A percentile compares a stretch with the other conserved stretches of the same genome.
These are phyloP conservation scores for Scaeva pyrastri DNA, from an alignment of 2,888 invertebrate genomes.

Conservation along the genomic window DNA sequence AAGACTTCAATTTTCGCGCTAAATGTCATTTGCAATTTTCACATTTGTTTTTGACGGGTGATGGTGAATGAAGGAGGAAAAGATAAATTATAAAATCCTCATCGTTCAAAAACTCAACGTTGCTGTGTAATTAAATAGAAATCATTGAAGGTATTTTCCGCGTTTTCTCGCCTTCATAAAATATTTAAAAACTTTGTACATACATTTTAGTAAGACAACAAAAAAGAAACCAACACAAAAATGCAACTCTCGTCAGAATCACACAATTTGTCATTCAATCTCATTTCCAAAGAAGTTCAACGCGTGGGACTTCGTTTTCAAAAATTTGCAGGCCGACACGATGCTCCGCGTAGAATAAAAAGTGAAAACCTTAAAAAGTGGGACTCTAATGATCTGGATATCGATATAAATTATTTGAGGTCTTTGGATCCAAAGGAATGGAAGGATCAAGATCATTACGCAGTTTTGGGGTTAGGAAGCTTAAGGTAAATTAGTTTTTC, in stretches of 20 bases:
- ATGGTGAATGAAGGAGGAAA: conserved; percentile 26
- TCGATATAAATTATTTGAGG: conserved; percentile 92
- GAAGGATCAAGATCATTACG: conserved; percentile 99
- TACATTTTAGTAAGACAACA: conserved; percentile 29
- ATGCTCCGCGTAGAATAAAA: conserved; percentile 47
- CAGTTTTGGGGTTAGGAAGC: conserved; percentile 94
- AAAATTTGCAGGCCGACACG: conserved; percentile 56
- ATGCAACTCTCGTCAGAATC: conserved; percentile 46
- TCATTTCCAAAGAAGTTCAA: conserved; percentile 60
- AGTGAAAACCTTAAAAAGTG: conserved; percentile 80
- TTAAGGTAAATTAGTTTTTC: conserved; percentile 79
- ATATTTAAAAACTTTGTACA: not conserved
- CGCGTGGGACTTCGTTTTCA: conserved; percentile 66
- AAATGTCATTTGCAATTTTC: conserved; percentile 42
- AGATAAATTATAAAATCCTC: conserved; percentile 31
- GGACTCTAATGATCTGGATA: conserved; percentile 86
- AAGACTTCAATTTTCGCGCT: conserved; percentile 9
- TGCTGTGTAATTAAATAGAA: conserved; percentile 3
- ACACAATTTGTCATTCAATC: conserved; percentile 41
- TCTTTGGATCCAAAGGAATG: conserved; percentile 97
- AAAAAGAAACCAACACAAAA: conserved; percentile 24
- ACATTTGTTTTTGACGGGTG: conserved; percentile 45
- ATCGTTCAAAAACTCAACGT: conserved; percentile 22
- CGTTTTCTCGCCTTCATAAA: not conserved
- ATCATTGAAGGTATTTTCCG: not conserved